These are phyloP conservation scores for Hippopotamus amphibius DNA, from an alignment of 2,113 vertebrate species.

Conservation along the genomic window DNA sequence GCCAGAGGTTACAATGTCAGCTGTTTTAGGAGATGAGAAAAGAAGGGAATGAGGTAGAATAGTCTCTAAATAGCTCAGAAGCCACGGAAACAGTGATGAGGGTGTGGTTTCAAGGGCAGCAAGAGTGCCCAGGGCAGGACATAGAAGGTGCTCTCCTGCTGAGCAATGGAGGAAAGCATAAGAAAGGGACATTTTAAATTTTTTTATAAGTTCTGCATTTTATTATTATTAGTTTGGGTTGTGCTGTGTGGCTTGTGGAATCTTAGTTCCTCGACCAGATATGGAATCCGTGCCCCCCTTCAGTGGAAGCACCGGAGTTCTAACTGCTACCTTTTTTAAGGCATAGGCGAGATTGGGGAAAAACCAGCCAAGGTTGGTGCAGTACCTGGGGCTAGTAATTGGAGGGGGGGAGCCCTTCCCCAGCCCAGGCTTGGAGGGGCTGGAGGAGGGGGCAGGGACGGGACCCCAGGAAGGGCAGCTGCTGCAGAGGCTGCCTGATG, in stretches of 20 bases:
- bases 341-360: background rate
- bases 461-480: accelerated
- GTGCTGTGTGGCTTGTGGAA: accelerated
- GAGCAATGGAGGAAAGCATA: background rate
- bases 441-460: accelerated
- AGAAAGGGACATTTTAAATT: background rate
- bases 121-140: background rate
- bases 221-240: background rate
- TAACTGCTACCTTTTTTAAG: background rate
- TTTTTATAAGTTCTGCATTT: background rate
- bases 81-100: background rate
- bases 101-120: background rate
- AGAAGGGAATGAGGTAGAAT: background rate
- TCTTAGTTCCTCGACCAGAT: background rate
- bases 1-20: background rate
- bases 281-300: background rate
- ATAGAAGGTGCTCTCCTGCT: accelerated
- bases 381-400: accelerated
- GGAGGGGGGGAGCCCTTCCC: background rate
- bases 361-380: accelerated
- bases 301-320: background rate
- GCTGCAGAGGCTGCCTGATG: accelerated
- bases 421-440: accelerated
- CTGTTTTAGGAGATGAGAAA: too few species aligned
- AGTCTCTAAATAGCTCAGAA: background rate